phyloP scores from a whole-genome alignment of 2,888 invertebrate genomes.

The Cyclophora albipunctata region DNA sequence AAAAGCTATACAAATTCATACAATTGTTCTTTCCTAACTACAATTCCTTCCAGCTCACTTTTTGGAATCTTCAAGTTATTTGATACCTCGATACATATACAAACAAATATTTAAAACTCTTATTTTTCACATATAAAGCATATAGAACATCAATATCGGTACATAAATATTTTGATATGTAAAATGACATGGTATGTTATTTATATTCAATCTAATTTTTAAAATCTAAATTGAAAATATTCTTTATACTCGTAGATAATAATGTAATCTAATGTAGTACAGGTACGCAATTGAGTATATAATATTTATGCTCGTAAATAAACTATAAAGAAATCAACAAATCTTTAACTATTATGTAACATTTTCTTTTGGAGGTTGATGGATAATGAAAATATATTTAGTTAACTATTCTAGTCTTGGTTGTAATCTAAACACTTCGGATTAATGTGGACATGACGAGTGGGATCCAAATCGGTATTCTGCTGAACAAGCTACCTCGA shows the following conservation, averaged over 20 bases:
- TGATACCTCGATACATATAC: not conserved
- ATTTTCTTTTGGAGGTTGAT: constrained; percentile 2
- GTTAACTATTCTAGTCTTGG: no score
- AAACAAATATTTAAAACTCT: not conserved
- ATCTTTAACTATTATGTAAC: not conserved
- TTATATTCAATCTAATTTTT: constrained; percentile 27
- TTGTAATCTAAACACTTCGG: no score
- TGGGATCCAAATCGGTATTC: constrained; percentile 30
- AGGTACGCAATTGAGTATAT: no score
- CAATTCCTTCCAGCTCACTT: not conserved
- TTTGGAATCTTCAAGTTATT: not conserved
- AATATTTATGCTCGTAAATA: constrained; percentile 1
- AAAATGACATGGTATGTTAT: constrained; percentile 42
- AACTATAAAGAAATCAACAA: constrained; percentile 11
- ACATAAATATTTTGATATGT: constrained; percentile 37
- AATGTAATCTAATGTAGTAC: constrained; percentile 6
- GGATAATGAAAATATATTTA: constrained; percentile 8
- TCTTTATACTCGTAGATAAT: constrained; percentile 19
- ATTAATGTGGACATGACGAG: constrained; percentile 25
- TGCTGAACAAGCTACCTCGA: constrained; percentile 46
- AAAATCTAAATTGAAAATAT: not conserved
- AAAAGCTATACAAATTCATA: constrained; percentile 36
- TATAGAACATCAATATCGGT: not conserved
- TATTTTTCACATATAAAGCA: not conserved
- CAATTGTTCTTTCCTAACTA: constrained; percentile 10